Conservation (phyloP, 2,113 vertebrate species). For the Oreochromis tanganicae region DNA sequence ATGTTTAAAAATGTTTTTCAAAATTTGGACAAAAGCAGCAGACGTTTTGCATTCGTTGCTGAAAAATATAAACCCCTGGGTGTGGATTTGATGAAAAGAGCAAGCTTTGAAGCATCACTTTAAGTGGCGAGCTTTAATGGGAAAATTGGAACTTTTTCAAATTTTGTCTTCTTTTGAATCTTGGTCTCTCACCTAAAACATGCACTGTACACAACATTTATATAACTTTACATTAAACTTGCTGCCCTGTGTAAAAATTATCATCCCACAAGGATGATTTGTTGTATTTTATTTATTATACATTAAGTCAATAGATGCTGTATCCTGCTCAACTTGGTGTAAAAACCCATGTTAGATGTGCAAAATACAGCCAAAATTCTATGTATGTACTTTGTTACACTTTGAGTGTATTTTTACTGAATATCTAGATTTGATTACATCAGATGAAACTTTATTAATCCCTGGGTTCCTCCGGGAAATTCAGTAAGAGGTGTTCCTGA, state of each 20-base stretch:
- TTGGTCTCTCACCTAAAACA: not conserved
- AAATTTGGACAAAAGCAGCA: not conserved
- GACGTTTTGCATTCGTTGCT: not conserved
- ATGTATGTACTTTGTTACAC: not conserved
- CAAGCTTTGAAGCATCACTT: not conserved
- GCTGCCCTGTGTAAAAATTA: not conserved
- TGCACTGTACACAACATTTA: not conserved
- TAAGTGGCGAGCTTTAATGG: not conserved
- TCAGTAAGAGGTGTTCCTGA: not conserved
- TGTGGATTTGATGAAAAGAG: not conserved
- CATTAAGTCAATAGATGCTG: not conserved
- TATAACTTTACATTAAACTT: not conserved
- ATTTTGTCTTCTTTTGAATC: not conserved
- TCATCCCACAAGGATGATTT: not conserved
- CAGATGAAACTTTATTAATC: not conserved
- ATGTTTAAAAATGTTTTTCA: not conserved
- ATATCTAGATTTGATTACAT: not conserved
- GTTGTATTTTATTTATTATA: not conserved
- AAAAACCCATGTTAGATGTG: not conserved
- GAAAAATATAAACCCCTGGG: not conserved
- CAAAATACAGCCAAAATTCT: not conserved
- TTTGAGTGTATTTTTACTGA: not conserved
- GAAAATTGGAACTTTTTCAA: not conserved
- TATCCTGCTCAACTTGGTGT: not conserved
- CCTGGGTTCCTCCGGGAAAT: rapidly evolving